phyloP scores from a whole-genome alignment of 2,113 vertebrate species.

The Otis tarda region DNA sequence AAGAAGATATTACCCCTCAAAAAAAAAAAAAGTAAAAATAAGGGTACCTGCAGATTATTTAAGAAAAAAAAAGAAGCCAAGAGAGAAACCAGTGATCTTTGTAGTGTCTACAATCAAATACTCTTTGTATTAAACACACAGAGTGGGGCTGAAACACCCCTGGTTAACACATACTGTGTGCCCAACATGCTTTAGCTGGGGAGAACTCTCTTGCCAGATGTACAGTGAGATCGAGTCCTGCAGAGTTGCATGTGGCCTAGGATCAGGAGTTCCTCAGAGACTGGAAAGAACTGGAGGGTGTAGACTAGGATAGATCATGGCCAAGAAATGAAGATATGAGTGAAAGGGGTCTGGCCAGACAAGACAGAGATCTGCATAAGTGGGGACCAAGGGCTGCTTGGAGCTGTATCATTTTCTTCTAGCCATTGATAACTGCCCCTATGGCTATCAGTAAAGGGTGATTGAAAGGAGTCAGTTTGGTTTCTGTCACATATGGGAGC shows the following conservation, averaged over 20 bases:
- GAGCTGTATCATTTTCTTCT: not conserved
- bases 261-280: not conserved
- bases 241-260: accelerated
- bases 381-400: too few relatives aligned
- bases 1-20: not conserved
- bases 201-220: not conserved
- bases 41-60: not conserved
- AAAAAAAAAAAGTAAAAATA: not conserved
- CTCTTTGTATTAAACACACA: not conserved
- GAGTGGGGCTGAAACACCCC: not conserved
- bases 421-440: not conserved
- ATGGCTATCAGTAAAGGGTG: not conserved
- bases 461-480: not conserved
- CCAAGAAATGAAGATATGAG: not conserved
- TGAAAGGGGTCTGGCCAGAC: not conserved
- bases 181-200: not conserved
- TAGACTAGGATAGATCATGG: not conserved
- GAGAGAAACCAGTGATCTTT: not conserved
- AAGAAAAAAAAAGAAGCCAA: not conserved
- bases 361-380: not conserved
- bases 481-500: not conserved
- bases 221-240: too few relatives aligned
- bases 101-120: not conserved
- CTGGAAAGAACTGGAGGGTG: not conserved
- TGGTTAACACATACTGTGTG: not conserved